Evolutionary conservation across 1,140 invertebrate genomes (phyloP).

Genomic region (Nautilus pompilius): DNA sequence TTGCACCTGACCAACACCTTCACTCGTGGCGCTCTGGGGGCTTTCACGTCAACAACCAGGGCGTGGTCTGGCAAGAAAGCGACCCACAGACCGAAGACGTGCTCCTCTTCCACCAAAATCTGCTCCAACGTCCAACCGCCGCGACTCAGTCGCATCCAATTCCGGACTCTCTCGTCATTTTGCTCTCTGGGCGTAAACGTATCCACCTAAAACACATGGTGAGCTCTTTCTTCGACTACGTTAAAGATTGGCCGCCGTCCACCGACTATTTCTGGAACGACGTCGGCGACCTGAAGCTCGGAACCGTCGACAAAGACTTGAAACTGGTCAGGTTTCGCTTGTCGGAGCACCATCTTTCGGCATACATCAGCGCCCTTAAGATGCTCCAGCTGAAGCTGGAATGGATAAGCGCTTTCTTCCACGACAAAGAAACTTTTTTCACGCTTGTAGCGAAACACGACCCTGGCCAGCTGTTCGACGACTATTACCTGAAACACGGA

Average conservation of each 20-base stretch:
- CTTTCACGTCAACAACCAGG: constrained; percentile 27
- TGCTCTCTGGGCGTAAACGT: constrained; percentile 29
- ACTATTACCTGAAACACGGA: constrained; percentile 33
- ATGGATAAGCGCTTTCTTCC: constrained; percentile 37
- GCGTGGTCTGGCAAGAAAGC: constrained; percentile 35
- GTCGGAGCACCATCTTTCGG: constrained; percentile 36
- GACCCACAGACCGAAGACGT: constrained; percentile 36
- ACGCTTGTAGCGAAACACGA: constrained; percentile 26
- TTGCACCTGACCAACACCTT: constrained; percentile 13
- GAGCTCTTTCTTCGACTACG: constrained; percentile 23
- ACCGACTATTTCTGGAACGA: constrained; percentile 27
- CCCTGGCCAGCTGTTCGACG: constrained; percentile 3
- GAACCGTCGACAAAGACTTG: constrained; percentile 3
- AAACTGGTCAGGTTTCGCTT: constrained; percentile 25
- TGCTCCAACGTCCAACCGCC: not conserved
- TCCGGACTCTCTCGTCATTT: constrained; percentile 28
- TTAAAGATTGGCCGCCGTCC: constrained; percentile 17
- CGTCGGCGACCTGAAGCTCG: constrained; percentile 23
- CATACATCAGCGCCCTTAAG: constrained; percentile 31
- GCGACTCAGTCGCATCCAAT: not conserved
- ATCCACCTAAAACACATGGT: constrained; percentile 26
- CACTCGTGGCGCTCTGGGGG: constrained; percentile 32
- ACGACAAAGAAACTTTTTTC: constrained; percentile 26
- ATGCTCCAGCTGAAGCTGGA: constrained; percentile 29
- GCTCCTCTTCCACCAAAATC: constrained; percentile 28